phyloP scores from a whole-genome alignment of 2,888 invertebrate genomes.

The Ellobium chinense region DNA sequence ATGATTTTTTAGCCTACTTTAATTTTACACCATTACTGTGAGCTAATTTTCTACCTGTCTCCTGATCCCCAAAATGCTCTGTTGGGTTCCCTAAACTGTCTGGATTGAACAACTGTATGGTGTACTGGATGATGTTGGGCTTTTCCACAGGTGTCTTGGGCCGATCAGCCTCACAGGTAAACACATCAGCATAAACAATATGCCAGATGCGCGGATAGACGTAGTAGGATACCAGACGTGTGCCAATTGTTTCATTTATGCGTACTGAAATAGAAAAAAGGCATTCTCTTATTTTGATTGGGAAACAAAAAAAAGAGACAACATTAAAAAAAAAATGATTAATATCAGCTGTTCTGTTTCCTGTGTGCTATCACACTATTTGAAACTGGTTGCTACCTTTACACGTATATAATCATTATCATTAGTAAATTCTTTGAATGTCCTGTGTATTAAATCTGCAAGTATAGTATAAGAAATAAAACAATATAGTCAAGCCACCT shows the following conservation, averaged over 20 bases:
- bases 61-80: conserved; percentile 75
- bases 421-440: no score
- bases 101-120: conserved; percentile 70
- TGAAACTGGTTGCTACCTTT: no score
- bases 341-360: no score
- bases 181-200: conserved; percentile 68
- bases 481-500: no score
- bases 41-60: conserved; percentile 73
- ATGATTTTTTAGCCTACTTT: neutral
- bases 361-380: no score
- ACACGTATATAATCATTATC: no score
- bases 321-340: no score
- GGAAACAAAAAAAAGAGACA: no score
- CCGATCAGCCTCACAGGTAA: conserved; percentile 64
- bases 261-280: conserved; percentile 60
- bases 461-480: no score
- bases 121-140: conserved; percentile 65
- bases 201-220: conserved; percentile 69
- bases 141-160: conserved; percentile 38
- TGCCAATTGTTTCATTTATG: conserved; percentile 59
- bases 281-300: no score
- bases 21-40: no score
- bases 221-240: conserved; percentile 60
- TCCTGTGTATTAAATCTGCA: no score
- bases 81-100: conserved; percentile 73